A percentile compares a stretch with the other conserved stretches of the same genome.
Conservation (phyloP, 1,140 invertebrate genomes). For the Globodera rostochiensis region DNA sequence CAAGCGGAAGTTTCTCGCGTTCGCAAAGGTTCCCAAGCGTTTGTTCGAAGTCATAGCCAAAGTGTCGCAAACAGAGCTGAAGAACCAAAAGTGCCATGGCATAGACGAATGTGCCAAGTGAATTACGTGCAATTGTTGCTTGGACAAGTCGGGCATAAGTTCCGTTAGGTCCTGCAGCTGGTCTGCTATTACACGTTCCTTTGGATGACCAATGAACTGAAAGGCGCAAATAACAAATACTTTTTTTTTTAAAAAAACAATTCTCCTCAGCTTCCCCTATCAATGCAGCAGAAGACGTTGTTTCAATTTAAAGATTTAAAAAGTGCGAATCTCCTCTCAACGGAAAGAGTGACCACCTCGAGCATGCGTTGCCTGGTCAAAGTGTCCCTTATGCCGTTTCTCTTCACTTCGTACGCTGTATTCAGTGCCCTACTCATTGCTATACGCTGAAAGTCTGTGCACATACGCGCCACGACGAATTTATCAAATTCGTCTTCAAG, state of each 20-base stretch:
- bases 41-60: conserved; percentile 28
- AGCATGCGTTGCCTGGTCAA: conserved; percentile 18
- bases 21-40: conserved; percentile 13
- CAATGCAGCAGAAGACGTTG: no score
- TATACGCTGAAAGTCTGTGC: conserved; percentile 18
- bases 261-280: no score
- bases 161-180: conserved; percentile 28
- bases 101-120: neutral
- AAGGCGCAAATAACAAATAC: neutral
- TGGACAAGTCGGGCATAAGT: conserved; percentile 24
- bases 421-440: neutral
- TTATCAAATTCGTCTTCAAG: conserved; percentile 18
- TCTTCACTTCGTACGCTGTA: conserved; percentile 25
- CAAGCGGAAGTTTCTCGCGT: conserved; percentile 27
- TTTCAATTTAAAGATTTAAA: no score
- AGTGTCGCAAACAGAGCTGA: conserved; percentile 30
- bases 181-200: conserved; percentile 23
- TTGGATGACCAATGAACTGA: conserved; percentile 27
- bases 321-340: no score
- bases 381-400: conserved; percentile 16
- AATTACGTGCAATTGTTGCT: conserved; percentile 28
- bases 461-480: conserved; percentile 8
- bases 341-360: neutral
- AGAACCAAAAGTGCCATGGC: neutral
- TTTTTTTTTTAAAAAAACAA: neutral